Evolutionary conservation across 2,888 invertebrate genomes (phyloP).

Genomic region (Argyra leucocephala): DNA sequence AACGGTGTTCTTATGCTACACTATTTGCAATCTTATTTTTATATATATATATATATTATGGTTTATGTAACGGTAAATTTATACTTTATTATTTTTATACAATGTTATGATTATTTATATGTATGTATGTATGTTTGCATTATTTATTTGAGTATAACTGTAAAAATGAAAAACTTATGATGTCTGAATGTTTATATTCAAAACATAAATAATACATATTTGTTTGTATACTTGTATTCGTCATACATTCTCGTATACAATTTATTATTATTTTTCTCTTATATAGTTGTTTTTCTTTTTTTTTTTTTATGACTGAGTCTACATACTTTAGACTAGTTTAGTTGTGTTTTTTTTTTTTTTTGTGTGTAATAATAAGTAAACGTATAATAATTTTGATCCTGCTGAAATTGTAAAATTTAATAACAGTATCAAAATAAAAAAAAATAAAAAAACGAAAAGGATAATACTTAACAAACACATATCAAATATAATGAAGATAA

Average conservation of each 20-base stretch:
- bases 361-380: neutral
- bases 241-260: too few species aligned
- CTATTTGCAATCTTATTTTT: neutral
- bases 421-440: too few species aligned
- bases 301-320: neutral
- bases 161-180: neutral
- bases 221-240: too few species aligned
- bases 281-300: neutral
- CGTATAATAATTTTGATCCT: neutral
- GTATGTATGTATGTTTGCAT: neutral
- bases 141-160: neutral
- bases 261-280: too few species aligned
- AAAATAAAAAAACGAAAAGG: too few species aligned
- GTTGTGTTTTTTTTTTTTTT: neutral
- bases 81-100: neutral
- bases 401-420: neutral
- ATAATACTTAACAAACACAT: too few species aligned
- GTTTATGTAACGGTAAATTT: neutral
- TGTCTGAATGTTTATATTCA: neutral
- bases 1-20: neutral
- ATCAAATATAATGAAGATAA: too few species aligned
- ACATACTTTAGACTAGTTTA: neutral
- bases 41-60: too few species aligned
- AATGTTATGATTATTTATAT: neutral
- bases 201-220: too few species aligned